Conservation (phyloP, 2,797 vertebrate species). For the Cyclopterus lumpus region DNA sequence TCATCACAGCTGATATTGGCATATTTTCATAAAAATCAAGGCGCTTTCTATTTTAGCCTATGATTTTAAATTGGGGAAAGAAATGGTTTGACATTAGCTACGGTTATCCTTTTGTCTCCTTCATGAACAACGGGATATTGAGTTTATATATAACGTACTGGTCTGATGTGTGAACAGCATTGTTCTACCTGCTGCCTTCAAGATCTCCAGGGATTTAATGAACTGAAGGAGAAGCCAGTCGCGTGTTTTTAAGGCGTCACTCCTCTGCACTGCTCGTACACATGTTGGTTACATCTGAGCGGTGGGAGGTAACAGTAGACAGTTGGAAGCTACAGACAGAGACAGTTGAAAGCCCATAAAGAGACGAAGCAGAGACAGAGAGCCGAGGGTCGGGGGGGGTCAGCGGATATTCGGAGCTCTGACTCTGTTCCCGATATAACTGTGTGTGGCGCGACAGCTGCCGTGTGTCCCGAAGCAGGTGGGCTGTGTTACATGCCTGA, state of each 20-base stretch:
- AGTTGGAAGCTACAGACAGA: conserved; percentile 1
- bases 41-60: background rate
- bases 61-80: background rate
- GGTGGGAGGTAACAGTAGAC: background rate
- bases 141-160: background rate
- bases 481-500: conserved; percentile 32
- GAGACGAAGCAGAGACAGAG: conserved; percentile 40
- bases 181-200: background rate
- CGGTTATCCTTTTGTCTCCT: background rate
- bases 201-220: background rate
- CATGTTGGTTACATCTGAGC: background rate
- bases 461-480: conserved; percentile 53
- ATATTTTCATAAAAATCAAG: background rate
- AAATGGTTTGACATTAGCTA: background rate
- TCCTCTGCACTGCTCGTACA: background rate
- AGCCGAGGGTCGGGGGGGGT: conserved; percentile 28
- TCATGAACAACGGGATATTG: background rate
- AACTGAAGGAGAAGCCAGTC: no score
- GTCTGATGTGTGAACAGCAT: background rate
- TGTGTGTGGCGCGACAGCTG: conserved; percentile 59
- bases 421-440: conserved; percentile 58
- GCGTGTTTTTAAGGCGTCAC: no score
- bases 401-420: conserved; percentile 44
- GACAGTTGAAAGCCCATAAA: background rate
- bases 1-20: background rate